Conservation (phyloP, 2,797 vertebrate species). For the Falco berigora region DNA sequence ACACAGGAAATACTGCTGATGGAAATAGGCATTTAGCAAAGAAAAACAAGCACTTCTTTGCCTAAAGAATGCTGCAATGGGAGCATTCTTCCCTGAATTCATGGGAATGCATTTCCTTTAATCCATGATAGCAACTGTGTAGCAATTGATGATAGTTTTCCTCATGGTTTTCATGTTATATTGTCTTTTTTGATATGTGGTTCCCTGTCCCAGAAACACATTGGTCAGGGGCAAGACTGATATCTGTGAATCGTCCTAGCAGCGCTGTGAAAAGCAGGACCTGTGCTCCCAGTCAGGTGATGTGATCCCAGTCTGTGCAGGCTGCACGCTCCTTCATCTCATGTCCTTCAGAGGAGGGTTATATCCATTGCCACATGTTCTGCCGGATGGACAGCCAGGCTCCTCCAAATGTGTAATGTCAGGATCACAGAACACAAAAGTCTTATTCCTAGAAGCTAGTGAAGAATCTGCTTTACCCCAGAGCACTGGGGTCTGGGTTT, state of each 20-base stretch:
- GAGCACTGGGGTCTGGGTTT: neutral
- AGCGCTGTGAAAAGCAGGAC: neutral
- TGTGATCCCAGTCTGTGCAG: neutral
- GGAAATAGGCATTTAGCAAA: neutral
- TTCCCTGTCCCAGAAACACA: neutral
- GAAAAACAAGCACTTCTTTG: neutral
- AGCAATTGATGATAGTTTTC: neutral
- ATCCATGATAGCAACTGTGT: neutral
- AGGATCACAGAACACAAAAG: neutral
- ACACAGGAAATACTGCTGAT: neutral
- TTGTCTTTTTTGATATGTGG: neutral
- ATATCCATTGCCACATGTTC: neutral
- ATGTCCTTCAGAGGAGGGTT: neutral
- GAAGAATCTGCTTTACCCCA: neutral
- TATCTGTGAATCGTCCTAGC: neutral
- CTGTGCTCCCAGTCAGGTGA: neutral
- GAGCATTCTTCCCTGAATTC: neutral
- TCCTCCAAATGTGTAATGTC: neutral
- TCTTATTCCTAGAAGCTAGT: neutral
- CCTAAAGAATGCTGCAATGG: neutral
- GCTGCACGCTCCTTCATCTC: neutral
- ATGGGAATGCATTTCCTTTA: neutral
- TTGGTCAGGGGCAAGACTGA: neutral
- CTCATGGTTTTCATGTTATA: neutral
- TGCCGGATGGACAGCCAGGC: neutral